Evolutionary conservation across 2,888 invertebrate species (phyloP), one percentile per base, ranked within the genome.

Genomic region (Dilophus febrilis): DNA sequence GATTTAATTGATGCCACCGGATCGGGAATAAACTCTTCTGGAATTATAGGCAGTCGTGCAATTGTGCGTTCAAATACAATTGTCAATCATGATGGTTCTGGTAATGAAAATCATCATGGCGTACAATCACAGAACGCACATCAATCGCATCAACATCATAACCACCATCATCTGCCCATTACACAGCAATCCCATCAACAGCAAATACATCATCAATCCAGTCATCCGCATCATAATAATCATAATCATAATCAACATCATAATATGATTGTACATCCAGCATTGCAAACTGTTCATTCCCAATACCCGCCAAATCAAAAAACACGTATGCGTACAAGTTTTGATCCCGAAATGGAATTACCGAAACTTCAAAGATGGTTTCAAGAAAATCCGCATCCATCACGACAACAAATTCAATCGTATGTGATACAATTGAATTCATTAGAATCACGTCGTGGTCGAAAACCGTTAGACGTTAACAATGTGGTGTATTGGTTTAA

Each of bases 401-500:
- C 88, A 47, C 71, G 95, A 40, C 90, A 94, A 53, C 94, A 94
- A 65, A 92, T 98, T 56, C 88, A 92, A 51, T 84, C 88, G 47
- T 97, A 92, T 63, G 88, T 97, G 41, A 79, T 85, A 50, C 91
- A 92, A 56, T 66, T 98, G 47, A 98, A 98, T 59, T 77, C 79
- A 43, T 65, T 94, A 46, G 91, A 92, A 54, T 94, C 92, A 38
- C 72, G 95, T 32, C 72, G 87, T 39, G 94, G 92, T 2, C 71
- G 94, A 36, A 91, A 94, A 55, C 92, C 92, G 0, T 66, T 95
- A 39, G 94, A 95, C 61, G 82, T 94, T 4, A 91, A 91, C 55
- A 94, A 94, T 56, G 91, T 94, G 13, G 91, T 92, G 13, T 90
- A 90, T 54, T 90, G 90, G 90, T 98, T 98, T 64, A 94, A 95